Percentiles rank a stretch among this genome's conserved stretches.
These are phyloP conservation scores for Meriones psammophilus DNA, from an alignment of 2,797 vertebrate species.

Conservation along the genomic window DNA sequence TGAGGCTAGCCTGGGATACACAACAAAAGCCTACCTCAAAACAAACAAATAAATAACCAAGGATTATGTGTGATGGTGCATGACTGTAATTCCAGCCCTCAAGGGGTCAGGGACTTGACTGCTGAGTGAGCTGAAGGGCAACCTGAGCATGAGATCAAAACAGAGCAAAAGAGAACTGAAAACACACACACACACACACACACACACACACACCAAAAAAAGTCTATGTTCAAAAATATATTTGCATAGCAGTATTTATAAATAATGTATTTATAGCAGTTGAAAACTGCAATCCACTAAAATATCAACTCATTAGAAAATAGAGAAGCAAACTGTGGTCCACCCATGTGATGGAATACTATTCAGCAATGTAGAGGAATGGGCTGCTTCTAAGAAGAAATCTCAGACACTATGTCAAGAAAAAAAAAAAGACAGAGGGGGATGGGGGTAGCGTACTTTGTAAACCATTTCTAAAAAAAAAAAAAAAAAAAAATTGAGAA, in stretches of 20 bases:
- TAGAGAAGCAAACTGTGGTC: neutral
- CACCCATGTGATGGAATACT: neutral
- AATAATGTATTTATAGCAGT: neutral
- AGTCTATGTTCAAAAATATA: neutral
- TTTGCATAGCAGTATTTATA: neutral
- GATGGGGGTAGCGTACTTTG: neutral
- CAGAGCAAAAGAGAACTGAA: neutral
- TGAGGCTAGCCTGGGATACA: neutral
- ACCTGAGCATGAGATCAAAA: neutral
- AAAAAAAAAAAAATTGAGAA: constrained; percentile 53
- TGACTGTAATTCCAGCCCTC: neutral
- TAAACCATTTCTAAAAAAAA: constrained; percentile 46
- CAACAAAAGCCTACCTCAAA: neutral
- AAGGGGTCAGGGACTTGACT: neutral
- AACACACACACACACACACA: neutral
- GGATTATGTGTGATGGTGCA: neutral
- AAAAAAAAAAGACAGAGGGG: neutral
- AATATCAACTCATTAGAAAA: neutral
- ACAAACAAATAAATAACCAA: neutral
- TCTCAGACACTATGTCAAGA: constrained; percentile 1
- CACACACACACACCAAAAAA: neutral
- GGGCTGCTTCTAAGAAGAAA: neutral
- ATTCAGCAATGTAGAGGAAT: neutral
- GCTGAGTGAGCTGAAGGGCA: neutral
- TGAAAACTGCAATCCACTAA: constrained; percentile 35